These are phyloP conservation scores for Hyperoplus immaculatus DNA, from an alignment of 2,797 vertebrate genomes.

Conservation along the genomic window DNA sequence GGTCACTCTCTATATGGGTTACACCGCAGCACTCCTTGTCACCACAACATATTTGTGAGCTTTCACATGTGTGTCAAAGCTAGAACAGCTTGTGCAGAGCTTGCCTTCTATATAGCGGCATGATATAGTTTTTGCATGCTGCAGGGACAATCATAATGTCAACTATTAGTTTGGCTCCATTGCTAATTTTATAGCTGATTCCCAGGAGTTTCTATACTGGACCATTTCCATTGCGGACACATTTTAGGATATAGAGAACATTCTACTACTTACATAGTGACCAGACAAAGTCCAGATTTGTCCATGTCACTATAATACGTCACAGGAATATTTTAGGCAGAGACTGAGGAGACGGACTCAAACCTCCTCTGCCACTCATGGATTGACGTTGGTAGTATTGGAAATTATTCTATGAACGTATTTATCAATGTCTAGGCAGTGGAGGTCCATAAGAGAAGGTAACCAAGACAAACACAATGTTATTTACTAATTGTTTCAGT, in stretches of 20 bases:
- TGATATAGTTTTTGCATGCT: neutral
- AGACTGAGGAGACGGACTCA: neutral
- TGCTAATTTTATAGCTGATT: neutral
- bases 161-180: constrained; percentile 7
- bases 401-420: no score
- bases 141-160: neutral
- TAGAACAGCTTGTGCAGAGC: neutral
- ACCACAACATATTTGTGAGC: constrained; percentile 20
- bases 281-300: neutral
- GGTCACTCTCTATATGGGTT: constrained; percentile 51
- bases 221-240: neutral
- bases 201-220: neutral
- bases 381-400: neutral
- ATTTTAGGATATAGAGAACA: neutral
- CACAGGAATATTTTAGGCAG: neutral
- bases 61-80: neutral
- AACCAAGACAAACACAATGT: neutral
- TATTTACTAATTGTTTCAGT: neutral
- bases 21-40: constrained; percentile 41
- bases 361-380: neutral
- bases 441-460: neutral
- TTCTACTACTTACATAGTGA: neutral
- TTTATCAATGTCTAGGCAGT: neutral
- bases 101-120: neutral
- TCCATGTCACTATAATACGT: neutral